phyloP scores from a whole-genome alignment of 2,797 vertebrate genomes.

The Brotula barbata region DNA sequence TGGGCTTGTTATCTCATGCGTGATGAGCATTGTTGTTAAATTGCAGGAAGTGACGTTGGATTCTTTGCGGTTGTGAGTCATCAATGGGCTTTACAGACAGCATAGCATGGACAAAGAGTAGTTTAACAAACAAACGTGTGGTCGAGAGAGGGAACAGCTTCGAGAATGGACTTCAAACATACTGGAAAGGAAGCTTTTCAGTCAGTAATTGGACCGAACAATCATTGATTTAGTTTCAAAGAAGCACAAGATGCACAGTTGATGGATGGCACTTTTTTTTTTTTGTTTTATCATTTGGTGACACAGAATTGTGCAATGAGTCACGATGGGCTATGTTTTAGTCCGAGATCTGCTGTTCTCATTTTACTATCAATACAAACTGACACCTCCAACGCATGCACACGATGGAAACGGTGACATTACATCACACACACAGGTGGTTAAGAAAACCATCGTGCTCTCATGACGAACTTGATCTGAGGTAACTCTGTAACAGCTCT shows the following conservation, averaged over 20 bases:
- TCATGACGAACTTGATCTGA: constrained; percentile 13
- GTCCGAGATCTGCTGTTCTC: too few relatives aligned
- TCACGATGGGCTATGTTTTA: too few relatives aligned
- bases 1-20: background rate
- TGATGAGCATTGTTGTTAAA: background rate
- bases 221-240: constrained; percentile 4
- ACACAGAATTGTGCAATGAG: too few relatives aligned
- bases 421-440: constrained; percentile 39
- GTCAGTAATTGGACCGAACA: constrained; percentile 16
- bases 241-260: background rate
- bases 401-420: constrained; percentile 24
- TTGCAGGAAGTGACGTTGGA: background rate
- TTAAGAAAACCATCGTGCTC: constrained; percentile 31
- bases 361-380: too few relatives aligned
- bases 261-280: constrained; percentile 36
- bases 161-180: constrained; percentile 3
- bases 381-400: background rate
- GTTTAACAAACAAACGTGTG: background rate
- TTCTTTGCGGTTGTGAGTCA: constrained; percentile 5
- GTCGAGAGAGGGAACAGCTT: background rate
- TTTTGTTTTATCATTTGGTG: constrained; percentile 1
- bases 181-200: constrained; percentile 31
- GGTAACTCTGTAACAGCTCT: background rate
- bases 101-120: background rate
- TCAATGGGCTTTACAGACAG: background rate